phyloP scores from a whole-genome alignment of 1,140 invertebrate species.

The Bombus turneri region DNA sequence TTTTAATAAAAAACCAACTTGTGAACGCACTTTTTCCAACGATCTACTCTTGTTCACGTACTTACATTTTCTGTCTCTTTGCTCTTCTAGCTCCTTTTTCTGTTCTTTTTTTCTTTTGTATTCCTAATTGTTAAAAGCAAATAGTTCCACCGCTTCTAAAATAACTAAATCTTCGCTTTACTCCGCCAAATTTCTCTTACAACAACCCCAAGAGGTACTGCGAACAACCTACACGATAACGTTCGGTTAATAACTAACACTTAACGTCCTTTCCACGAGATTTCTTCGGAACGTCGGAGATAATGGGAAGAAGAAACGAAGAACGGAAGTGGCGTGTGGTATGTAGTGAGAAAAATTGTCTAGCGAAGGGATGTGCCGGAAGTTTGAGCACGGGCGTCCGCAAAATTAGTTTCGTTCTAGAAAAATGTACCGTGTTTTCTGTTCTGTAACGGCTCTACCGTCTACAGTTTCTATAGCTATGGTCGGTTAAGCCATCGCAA shows the following conservation, averaged over 20 bases:
- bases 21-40: too few species aligned
- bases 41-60: too few species aligned
- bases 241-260: not conserved
- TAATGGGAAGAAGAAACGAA: slow-evolving; percentile 25
- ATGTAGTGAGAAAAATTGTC: slow-evolving; percentile 38
- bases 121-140: too few species aligned
- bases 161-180: not conserved
- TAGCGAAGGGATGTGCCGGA: slow-evolving; percentile 18
- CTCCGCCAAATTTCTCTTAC: not conserved
- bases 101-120: too few species aligned
- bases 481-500: not conserved
- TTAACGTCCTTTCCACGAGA: not conserved
- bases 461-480: not conserved
- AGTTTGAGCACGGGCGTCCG: slow-evolving; percentile 34
- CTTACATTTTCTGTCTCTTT: too few species aligned
- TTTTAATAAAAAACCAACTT: not conserved
- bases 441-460: not conserved
- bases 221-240: too few species aligned
- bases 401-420: slow-evolving; percentile 59
- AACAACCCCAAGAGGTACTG: too few species aligned
- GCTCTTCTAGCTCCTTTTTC: too few species aligned
- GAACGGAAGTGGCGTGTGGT: slow-evolving; percentile 24
- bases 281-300: not conserved
- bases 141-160: too few species aligned
- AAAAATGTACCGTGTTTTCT: slow-evolving; percentile 46